These are phyloP conservation scores for Cataglyphis cursor DNA, from an alignment of 2,888 invertebrate genomes.

Conservation along the genomic window DNA sequence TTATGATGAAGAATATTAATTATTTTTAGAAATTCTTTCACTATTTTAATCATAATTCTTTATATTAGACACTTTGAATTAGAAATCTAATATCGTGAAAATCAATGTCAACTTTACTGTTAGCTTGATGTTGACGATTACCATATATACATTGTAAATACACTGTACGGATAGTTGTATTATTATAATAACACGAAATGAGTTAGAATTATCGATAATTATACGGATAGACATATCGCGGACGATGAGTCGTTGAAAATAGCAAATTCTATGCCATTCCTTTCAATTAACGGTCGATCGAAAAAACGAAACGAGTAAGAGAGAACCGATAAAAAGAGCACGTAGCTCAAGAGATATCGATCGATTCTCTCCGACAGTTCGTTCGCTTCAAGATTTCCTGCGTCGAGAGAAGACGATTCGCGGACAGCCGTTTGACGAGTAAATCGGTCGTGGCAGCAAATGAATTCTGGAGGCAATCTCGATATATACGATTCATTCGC, in stretches of 20 bases:
- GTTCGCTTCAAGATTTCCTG: constrained; percentile 43
- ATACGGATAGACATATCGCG: constrained; percentile 42
- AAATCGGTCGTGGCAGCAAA: constrained; percentile 48
- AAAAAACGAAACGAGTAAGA: constrained; percentile 8
- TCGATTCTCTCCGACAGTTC: constrained; percentile 44
- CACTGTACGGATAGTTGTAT: constrained; percentile 3
- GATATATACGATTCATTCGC: constrained; percentile 63
- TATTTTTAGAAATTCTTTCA: neutral
- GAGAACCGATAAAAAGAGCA: constrained; percentile 17
- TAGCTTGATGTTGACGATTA: constrained; percentile 20
- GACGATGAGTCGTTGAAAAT: constrained; percentile 48
- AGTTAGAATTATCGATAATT: constrained; percentile 51
- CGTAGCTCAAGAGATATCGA: constrained; percentile 33
- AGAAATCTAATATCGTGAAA: neutral
- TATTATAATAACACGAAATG: constrained; percentile 23
- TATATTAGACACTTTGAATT: neutral
- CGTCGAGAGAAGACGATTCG: constrained; percentile 47
- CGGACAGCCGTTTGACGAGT: constrained; percentile 50
- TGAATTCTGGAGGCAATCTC: constrained; percentile 29
- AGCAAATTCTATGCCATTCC: constrained; percentile 49
- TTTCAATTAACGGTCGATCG: constrained; percentile 52
- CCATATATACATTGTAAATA: neutral
- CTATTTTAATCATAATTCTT: neutral
- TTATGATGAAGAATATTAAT: constrained; percentile 12
- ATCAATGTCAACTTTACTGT: constrained; percentile 20